Base-by-base conservation (phyloP, 2,113 vertebrate genomes). In the Tretioscincus oriximinensis region DNA sequence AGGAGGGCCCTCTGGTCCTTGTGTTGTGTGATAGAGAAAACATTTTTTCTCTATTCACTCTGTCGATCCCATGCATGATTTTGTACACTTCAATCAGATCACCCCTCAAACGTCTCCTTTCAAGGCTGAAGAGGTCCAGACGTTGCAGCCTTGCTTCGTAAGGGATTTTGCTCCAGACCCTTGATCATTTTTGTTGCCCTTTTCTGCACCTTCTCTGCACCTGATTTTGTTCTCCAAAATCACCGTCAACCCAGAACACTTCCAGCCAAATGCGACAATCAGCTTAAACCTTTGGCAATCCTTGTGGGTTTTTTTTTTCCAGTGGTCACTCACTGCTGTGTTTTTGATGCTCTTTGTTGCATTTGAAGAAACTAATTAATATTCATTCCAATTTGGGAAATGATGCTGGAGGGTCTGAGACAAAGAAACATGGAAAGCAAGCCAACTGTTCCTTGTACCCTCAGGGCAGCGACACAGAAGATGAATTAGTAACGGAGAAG, bases 331-430 rank as follows among this genome's bases (percentile, higher is more conserved):
- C 54, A 47, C 24, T 11, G 9, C 24, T 68, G 18, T 7, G n/a
- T 14, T 24, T 1, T 31, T 7, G 63, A 26, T 31, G 64, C 47
- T 51, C 45, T 28, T 20, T 9, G 45, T 31, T 76, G 18, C 21
- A 35, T 73, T 28, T 80, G 80, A 22, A 47, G 24, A 31, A 31
- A 24, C 47, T 29, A 66, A 83, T 73, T 68, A 78, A 60, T 14
- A 73, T 78, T 83, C 51, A 45, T 22, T 73, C 63, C 31, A 54
- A 58, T 78, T 78, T 73, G 61, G 47, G 61, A 67, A 83, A 1
- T 7, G 26, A 26, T 12, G 61, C 61, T 60, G 67, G 35, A 26
- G 75, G 76, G 49, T 29, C 63, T 21, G 35, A 68, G 63, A 31
- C 54, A 47, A 84, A 60, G 35, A 74, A 69, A 69, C 65, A 60